Conservation (phyloP, 2,113 vertebrate genomes). For the Microcebus jonahi region DNA sequence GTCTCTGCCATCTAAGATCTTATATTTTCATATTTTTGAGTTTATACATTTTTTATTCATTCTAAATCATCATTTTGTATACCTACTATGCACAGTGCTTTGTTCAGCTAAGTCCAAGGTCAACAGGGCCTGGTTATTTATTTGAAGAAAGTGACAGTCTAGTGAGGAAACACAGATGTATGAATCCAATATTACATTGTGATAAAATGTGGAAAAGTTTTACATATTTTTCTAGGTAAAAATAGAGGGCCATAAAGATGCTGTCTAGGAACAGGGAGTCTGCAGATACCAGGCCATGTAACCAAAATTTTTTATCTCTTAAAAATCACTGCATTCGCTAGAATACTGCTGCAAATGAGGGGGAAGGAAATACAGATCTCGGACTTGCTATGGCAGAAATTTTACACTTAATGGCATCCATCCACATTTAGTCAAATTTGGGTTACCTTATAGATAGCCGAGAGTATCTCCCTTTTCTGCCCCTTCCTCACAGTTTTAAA, state of each 20-base stretch:
- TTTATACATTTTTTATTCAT: slow-evolving; percentile 2
- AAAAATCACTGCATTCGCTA: background rate
- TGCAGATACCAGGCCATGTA: background rate
- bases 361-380: background rate
- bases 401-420: background rate
- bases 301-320: background rate
- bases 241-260: background rate
- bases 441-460: too few relatives aligned
- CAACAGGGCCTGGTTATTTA: background rate
- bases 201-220: too few relatives aligned
- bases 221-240: background rate
- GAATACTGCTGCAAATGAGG: background rate
- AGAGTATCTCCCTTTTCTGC: background rate
- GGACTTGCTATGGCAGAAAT: background rate
- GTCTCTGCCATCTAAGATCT: background rate
- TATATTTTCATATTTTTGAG: background rate
- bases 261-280: background rate
- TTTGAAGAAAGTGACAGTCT: background rate
- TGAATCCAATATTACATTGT: too few relatives aligned
- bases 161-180: background rate
- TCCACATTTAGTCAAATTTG: background rate
- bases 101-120: background rate
- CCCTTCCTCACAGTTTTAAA: background rate
- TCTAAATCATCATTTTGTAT: background rate
- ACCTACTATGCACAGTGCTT: background rate